Conservation (phyloP, 2,888 invertebrate genomes). For the Hedychridium roseum region DNA sequence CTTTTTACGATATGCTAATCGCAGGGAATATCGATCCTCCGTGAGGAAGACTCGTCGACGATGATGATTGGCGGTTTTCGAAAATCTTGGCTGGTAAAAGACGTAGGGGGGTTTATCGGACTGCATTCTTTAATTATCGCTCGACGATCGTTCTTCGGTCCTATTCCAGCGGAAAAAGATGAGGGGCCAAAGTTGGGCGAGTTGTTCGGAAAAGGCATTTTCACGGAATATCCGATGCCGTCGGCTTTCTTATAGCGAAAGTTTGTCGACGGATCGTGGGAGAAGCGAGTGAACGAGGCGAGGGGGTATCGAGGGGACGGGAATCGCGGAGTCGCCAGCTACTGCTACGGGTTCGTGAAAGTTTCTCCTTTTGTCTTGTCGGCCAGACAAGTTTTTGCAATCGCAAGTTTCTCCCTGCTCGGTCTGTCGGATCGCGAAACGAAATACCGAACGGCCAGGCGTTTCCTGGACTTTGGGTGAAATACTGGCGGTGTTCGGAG, state of each 20-base stretch:
- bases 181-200: too few species aligned
- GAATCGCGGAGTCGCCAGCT: slow-evolving; percentile 30
- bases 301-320: slow-evolving; percentile 6
- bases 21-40: slow-evolving; percentile 7
- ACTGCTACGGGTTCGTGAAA: slow-evolving; percentile 28
- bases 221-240: slow-evolving; percentile 5
- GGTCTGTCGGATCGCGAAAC: slow-evolving; percentile 22
- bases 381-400: slow-evolving; percentile 53
- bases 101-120: too few species aligned
- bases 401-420: slow-evolving; percentile 43
- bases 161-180: slow-evolving; percentile 2
- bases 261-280: slow-evolving; percentile 18
- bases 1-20: slow-evolving; percentile 17
- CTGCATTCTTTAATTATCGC: slow-evolving; percentile 13
- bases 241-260: slow-evolving; percentile 20
- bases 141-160: slow-evolving; percentile 7
- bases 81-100: too few species aligned
- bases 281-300: slow-evolving; percentile 8
- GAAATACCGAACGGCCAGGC: slow-evolving; percentile 35
- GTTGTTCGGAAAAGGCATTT: slow-evolving; percentile 4
- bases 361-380: slow-evolving; percentile 36
- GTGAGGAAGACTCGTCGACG: too few species aligned
- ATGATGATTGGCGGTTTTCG: too few species aligned
- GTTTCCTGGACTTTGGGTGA: slow-evolving; percentile 32
- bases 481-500: slow-evolving; percentile 21